Base-by-base conservation (phyloP, 2,113 vertebrate species). In the Tautogolabrus adspersus region DNA sequence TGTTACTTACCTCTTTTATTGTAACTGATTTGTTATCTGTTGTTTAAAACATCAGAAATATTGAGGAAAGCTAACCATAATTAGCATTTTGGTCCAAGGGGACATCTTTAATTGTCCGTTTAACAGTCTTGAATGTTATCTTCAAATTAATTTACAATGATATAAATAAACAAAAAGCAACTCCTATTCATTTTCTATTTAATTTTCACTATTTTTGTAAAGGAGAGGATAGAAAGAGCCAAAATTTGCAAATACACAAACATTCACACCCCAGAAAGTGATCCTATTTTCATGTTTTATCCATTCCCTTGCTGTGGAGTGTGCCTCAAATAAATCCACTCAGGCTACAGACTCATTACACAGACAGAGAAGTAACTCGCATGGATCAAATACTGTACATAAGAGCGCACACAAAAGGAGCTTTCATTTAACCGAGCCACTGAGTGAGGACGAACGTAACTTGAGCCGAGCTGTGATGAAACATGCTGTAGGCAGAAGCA, bases 391-490 rank as follows among this genome's bases (percentile, higher is more conserved):
- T 79, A 85, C 59, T 78, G 74, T 68, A 81, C 62, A 84, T 85
- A 72, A 81, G 61, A 77, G 74, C 2, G 6, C 72, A 49, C 79
- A 87, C 75, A 85, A 87, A 34, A 87, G 80, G 72, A 85, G 82
- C 75, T 88, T 84, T 85, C 75, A 84, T 88, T 90, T 81, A 85
- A 73, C 74, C 56, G 13, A 87, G 72, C 85, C 82, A 69, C 60
- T 44, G 84, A 82, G 73, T 59, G 56, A 79, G 75, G 66, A 59
- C 73, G 63, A 85, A 76, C 42, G 56, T 77, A 86, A 87, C 85
- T 77, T 67, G 76, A 89, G 85, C 79, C 81, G 72, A 15, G 77
- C 86, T 81, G 78, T 84, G 86, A 90, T 88, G 82, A 86, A 87
- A 86, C 73, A 74, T 22, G 76, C 86, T 81, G 80, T 67, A 83